Conservation (phyloP, 2,113 vertebrate genomes). For the Myrmophylax atrothorax region DNA sequence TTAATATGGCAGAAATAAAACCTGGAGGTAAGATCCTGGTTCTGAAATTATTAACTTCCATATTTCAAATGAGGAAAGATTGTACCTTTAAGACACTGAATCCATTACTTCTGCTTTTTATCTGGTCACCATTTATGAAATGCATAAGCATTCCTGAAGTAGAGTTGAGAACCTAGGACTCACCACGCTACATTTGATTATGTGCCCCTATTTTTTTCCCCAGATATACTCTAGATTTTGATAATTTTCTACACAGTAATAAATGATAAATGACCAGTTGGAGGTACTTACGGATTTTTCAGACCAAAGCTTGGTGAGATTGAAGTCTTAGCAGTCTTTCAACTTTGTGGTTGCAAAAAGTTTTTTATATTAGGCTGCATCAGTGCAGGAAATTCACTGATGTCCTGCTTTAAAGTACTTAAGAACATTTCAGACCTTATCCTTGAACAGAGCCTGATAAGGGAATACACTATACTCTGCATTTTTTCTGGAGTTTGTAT, state of each 20-base stretch:
- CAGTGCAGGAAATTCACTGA: background rate
- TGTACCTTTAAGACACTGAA: background rate
- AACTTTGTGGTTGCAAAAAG: background rate
- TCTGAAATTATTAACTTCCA: background rate
- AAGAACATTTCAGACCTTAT: background rate
- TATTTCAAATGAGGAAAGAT: background rate
- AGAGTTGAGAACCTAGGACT: fast-evolving
- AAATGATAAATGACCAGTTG: background rate
- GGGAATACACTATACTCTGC: fast-evolving
- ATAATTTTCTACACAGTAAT: background rate
- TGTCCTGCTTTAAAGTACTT: background rate
- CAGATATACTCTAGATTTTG: background rate
- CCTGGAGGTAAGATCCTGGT: background rate
- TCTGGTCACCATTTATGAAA: background rate
- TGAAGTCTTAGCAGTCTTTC: background rate
- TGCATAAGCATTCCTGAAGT: background rate
- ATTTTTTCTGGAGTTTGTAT: background rate
- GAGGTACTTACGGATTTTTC: background rate
- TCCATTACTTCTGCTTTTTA: background rate
- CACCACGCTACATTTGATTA: background rate
- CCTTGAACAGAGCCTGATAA: background rate
- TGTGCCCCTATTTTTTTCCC: background rate
- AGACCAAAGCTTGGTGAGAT: background rate
- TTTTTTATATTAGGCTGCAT: background rate
- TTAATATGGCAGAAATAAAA: background rate